phyloP scores from a whole-genome alignment of 2,113 vertebrate species.

The Gadus macrocephalus region DNA sequence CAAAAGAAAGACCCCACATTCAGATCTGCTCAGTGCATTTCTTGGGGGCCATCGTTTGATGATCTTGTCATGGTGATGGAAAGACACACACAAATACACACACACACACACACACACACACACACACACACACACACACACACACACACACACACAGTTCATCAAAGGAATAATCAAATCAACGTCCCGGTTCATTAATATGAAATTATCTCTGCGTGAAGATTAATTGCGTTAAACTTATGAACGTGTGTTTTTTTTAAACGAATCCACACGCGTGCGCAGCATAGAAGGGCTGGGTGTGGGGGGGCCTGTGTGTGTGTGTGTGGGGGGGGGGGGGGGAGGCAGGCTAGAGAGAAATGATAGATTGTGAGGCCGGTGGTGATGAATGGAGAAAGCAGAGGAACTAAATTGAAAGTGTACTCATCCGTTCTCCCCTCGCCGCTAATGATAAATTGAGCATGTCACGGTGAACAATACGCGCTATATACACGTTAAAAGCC shows the following conservation, averaged over 20 bases:
- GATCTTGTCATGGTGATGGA: too few species aligned
- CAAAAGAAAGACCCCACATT: conserved; percentile 39
- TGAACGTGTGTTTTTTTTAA: conserved; percentile 76
- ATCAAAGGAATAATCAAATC: conserved; percentile 80
- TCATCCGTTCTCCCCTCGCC: conserved; percentile 97
- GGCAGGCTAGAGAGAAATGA: conserved; percentile 70
- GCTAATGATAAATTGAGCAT: conserved; percentile 99
- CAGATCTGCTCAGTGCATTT: conserved; percentile 37
- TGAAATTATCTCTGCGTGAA: conserved; percentile 90
- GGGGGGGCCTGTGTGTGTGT: conserved; percentile 60
- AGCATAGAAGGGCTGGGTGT: not conserved
- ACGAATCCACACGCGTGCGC: conserved; percentile 61
- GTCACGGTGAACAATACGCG: conserved; percentile 93
- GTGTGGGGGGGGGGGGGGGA: not conserved
- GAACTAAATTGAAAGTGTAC: conserved; percentile 99
- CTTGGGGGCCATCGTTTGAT: conserved; percentile 33
- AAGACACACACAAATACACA: too few species aligned
- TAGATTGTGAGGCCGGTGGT: conserved; percentile 87
- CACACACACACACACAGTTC: conserved; percentile 76
- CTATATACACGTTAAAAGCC: conserved; percentile 73
- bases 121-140: too few species aligned
- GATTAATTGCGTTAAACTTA: conserved; percentile 98
- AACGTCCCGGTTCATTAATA: conserved; percentile 90
- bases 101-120: too few species aligned
- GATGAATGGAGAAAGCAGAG: conserved; percentile 97